Conservation (phyloP, 92 coral and sea anemone genomes). For the Actinernus sp. region DNA sequence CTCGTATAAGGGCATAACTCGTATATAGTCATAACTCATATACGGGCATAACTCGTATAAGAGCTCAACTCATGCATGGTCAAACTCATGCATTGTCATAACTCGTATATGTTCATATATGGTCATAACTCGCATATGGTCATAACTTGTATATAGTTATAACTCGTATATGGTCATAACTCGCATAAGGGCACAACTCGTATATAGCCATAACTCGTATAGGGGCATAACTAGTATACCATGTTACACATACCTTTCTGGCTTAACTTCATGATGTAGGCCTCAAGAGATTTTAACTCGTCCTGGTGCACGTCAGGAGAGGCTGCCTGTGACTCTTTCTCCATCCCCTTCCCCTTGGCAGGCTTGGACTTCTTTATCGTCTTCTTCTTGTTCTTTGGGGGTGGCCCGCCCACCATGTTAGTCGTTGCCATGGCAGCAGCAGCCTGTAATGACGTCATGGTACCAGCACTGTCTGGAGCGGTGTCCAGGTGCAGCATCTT, state of each 20-base stretch:
- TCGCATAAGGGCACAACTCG: too few species aligned
- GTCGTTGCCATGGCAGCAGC: slow-evolving; percentile 85
- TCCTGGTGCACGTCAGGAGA: slow-evolving; percentile 74
- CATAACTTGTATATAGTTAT: too few species aligned
- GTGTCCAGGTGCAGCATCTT: slow-evolving; percentile 88
- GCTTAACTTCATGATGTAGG: slow-evolving; percentile 75
- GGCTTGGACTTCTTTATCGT: slow-evolving; percentile 58
- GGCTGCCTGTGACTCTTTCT: slow-evolving; percentile 68
- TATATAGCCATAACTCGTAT: too few species aligned
- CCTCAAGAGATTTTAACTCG: slow-evolving; percentile 85
- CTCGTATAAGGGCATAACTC: too few species aligned
- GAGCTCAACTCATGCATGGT: too few species aligned
- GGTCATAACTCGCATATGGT: too few species aligned
- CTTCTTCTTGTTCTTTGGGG: slow-evolving; percentile 72
- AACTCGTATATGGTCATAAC: not conserved
- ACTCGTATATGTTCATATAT: too few species aligned
- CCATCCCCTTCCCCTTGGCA: slow-evolving; percentile 59
- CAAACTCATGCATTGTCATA: too few species aligned
- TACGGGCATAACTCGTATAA: too few species aligned
- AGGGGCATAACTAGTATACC: not conserved
- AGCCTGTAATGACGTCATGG: slow-evolving; percentile 81
- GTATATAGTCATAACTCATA: too few species aligned
- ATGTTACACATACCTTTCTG: slow-evolving; percentile 75
- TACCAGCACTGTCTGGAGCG: slow-evolving; percentile 84
- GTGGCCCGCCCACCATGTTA: slow-evolving; percentile 72